Base-by-base conservation (phyloP, 1,140 invertebrate species). In the Lepidurus packardi region DNA sequence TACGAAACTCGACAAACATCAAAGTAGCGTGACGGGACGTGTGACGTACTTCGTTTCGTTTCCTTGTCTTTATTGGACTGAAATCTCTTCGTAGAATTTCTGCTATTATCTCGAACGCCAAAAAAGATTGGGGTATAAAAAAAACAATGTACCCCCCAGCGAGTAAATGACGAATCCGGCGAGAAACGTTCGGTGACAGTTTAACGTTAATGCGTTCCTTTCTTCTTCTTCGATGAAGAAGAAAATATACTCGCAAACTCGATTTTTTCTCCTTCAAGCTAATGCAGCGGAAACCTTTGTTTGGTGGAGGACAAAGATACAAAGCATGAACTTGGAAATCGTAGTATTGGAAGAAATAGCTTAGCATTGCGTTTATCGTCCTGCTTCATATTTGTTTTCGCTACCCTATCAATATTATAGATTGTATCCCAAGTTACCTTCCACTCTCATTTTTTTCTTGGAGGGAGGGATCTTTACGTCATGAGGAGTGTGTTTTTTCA, bases 101-200 rank as follows among this genome's bases (percentile, higher is more conserved):
- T 65, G 53, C 13, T 65, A 65, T 65, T 11, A 13, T 21, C 53
- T 16, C 8, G 21, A 65, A 65, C 16, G 21, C 16, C 13, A 65
- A n/a, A 3, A 7, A 65, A 11, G 16, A 0, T 11, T 47, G 16
- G 10, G 45, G 45, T 65, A 21, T 21, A 11, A 21, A n/a, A 65
- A 65, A 65, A 65, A 65, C n/a, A 65, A 65, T 7, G 7, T 13
- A 16, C 21, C 21, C 53, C n/a, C 21, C 53, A 45, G 74, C 77
- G 44, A 80, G 65, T 41, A 73, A 25, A 34, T 76, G 77, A 75
- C 74, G 76, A 80, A 75, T 41, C 34, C 34, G 34, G 34, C 34
- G 4, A 4, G 34, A 34, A 34, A 34, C 34, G 53, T 65, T 65
- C 13, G 34, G 53, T n/a, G 53, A 65, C 53, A 65, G 53, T 65